Evolutionary conservation across 2,797 vertebrate species (phyloP).

Genomic region (Heterohyrax brucei): DNA sequence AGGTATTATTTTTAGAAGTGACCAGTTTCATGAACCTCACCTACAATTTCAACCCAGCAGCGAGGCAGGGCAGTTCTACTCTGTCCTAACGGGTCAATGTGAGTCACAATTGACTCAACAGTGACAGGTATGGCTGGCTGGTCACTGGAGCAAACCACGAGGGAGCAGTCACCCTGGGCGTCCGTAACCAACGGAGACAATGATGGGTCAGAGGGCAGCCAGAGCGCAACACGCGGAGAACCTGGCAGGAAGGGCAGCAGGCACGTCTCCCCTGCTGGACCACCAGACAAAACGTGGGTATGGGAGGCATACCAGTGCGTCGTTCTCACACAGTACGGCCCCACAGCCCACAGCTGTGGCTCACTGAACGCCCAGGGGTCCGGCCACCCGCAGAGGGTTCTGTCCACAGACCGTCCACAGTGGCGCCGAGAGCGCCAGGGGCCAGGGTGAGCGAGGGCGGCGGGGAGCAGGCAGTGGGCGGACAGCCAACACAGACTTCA

Average conservation of each 20-base stretch:
- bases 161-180: not conserved
- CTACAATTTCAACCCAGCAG: not conserved
- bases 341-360: not conserved
- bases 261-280: not conserved
- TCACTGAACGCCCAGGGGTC: not conserved
- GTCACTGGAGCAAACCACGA: not conserved
- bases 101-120: too few relatives aligned
- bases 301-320: not conserved
- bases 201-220: not conserved
- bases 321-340: not conserved
- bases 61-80: too few relatives aligned
- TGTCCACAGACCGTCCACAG: not conserved
- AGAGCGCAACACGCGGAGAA: not conserved
- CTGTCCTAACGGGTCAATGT: too few relatives aligned
- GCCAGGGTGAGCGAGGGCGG: not conserved
- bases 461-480: not conserved
- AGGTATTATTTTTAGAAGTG: not conserved
- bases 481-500: constrained; percentile 12
- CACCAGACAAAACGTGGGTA: not conserved
- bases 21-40: not conserved
- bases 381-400: fast-evolving
- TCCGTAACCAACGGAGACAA: not conserved
- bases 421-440: too few relatives aligned
- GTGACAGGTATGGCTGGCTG: too few relatives aligned
- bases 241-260: not conserved